A percentile compares a stretch with the other conserved stretches of the same genome.
Evolutionary conservation across 2,113 vertebrate species (phyloP).

Genomic region (Felis catus): F.catus_Fca126_mat1.0 CM031418.1:79234501-79235000

Average conservation of each 20-base stretch:
- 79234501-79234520: too few species aligned
- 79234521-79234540: background rate
- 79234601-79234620: background rate
- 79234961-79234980: slow-evolving; percentile 69
- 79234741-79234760: background rate
- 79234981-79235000: slow-evolving; percentile 55
- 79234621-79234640: background rate
- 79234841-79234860: slow-evolving; percentile 24
- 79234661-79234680: background rate
- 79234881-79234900: slow-evolving; percentile 16
- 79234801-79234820: background rate
- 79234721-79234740: background rate
- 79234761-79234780: background rate
- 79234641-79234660: background rate
- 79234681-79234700: background rate
- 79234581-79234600: background rate
- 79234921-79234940: slow-evolving; percentile 71
- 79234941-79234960: slow-evolving; percentile 60
- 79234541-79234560: background rate
- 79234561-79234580: background rate
- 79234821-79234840: background rate
- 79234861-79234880: slow-evolving; percentile 51
- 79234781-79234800: background rate
- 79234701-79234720: background rate
- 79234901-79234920: background rate